Base-by-base conservation (phyloP, 2,113 vertebrate species). In the Eudyptes chrysolophus region DNA sequence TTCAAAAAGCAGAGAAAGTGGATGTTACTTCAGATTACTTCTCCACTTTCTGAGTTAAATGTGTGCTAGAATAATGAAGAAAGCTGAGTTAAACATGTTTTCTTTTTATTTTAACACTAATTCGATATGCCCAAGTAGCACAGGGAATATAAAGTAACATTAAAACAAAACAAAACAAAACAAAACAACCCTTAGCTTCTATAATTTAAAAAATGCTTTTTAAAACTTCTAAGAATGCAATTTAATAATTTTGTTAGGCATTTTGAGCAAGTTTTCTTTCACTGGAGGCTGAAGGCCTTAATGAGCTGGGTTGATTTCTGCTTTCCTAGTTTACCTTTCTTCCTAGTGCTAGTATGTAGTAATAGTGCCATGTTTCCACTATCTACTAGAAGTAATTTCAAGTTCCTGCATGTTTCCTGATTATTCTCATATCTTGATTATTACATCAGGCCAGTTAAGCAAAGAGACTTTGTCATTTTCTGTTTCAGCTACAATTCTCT, bases 1-100 rank as follows among this genome's bases (percentile, higher is more conserved):
- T 94, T 94, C 34, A 92, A 94, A 94, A 95, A 89, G 20, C n/a
- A 92, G 42, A 90, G 51, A 58, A 82, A 90, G 54, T 26, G 7
- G 32, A 74, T 93, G 85, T 74, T 96, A 51, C 64, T 97, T 95
- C 79, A 92, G 34, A 93, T 97, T 86, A 78, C 24, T 84, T 74
- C 51, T 89, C 42, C 13, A 25, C 7, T 58, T 81, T 44, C 51
- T 75, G 32, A 84, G 16, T 86, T 84, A 75, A 89, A 84, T 75
- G 7, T 84, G 84, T 60, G 29, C 9, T 66, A 74, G 42, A 83
- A 78, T 44, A 94, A 84, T 34, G 21, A 74, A 90, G 38, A 22
- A 66, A 84, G 13, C 16, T 26, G 19, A 86, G 4, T 38, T 77
- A 83, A 90, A 76, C 11, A 49, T 7, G 0, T 79, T 90, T 74